Evolutionary conservation across 1,140 invertebrate genomes (phyloP), one percentile per base, ranked within the genome.

Genomic region (Meteorus sp.): DNA sequence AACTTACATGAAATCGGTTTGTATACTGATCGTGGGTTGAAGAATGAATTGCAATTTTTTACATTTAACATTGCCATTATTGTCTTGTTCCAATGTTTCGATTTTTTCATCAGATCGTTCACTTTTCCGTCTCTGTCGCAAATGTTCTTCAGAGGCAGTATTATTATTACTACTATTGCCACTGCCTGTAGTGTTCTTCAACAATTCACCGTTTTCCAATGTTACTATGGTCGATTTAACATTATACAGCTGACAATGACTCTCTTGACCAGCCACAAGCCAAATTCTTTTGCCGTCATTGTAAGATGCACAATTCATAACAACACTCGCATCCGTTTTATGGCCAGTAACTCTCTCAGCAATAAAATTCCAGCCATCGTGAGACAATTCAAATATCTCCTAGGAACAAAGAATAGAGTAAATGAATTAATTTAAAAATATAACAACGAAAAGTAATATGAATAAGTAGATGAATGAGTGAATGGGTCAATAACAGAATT

Each of bases 331-430:
- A 2, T 92, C 93, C 9, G 94, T 95, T 75, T 94, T 91, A 76
- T 94, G 90, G 57, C 92, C 83, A 65, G 90, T 88, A 13, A 95
- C 86, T 80, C 95, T 92, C 78, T 93, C 88, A 0, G 92, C 91
- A 37, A 90, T 79, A 71, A 93, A 92, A 50, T 88, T 86, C 23
- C 79, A 83, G 29, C 92, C 91, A 81, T 92, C 86, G 70, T 92
- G 88, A 60, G 87, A 91, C 22, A 96, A 71, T 79, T 96, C 93
- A 81, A 93, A 96, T 69, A 96, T 91, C 85, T 95, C 92, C 93
- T 95, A 70, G 2, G 74, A 70, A 64, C 62, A 69, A 71, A 63
- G 62, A 63, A 77, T 76, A 60, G 64, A 62, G 31, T 60, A 22
- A 54, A 58, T 58, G 29, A 27, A 25, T 60, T 27, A 57, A 44